Percentiles rank a stretch among this genome's conserved stretches.
Evolutionary conservation across 2,113 vertebrate species (phyloP).

Genomic region (Anarrhichthys ocellatus): DNA sequence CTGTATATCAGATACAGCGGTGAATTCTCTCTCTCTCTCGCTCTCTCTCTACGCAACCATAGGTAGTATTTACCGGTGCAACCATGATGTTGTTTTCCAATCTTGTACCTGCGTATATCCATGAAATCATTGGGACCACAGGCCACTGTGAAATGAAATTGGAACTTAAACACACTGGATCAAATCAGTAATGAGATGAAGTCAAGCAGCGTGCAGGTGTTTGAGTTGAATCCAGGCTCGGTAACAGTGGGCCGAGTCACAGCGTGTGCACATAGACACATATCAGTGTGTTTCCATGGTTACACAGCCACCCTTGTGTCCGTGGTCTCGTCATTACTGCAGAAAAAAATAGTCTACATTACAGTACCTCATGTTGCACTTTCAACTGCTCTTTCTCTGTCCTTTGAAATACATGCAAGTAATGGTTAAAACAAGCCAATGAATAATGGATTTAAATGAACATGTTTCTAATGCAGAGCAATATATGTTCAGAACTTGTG

Average conservation of each 20-base stretch:
- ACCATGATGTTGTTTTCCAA: background rate
- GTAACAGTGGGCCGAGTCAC: background rate
- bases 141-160: background rate
- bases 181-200: background rate
- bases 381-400: background rate
- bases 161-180: background rate
- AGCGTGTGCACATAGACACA: background rate
- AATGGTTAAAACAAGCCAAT: background rate
- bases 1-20: too few relatives aligned
- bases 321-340: background rate
- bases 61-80: too few relatives aligned
- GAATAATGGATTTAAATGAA: background rate
- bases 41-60: too few relatives aligned
- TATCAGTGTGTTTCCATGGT: constrained; percentile 24
- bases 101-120: background rate
- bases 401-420: background rate
- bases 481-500: background rate
- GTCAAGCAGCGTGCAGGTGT: background rate
- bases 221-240: background rate
- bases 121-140: background rate
- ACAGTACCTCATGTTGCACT: background rate
- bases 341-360: background rate
- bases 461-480: background rate
- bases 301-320: background rate
- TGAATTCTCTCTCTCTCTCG: too few relatives aligned